Conservation (phyloP, 2,113 vertebrate species). For the Orycteropus afer region DNA sequence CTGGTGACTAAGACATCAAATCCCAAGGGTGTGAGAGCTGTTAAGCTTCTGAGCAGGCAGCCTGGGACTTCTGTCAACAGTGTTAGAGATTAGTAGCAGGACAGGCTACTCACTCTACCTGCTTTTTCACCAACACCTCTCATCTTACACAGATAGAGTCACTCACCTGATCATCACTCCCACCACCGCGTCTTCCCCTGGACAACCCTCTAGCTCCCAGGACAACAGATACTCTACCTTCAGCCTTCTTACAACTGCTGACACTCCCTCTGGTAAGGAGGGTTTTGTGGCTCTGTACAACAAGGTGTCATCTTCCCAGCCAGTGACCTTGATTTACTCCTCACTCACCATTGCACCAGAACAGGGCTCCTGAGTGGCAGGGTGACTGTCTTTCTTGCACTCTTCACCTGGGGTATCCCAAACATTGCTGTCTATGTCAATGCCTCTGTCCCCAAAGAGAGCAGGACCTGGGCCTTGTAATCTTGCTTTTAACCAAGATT, state of each 20-base stretch:
- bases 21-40: background rate
- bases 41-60: background rate
- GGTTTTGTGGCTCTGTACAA: background rate
- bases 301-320: no score
- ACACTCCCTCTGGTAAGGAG: background rate
- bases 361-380: background rate
- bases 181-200: background rate
- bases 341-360: background rate
- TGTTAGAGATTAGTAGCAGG: background rate
- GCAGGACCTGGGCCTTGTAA: background rate
- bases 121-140: background rate
- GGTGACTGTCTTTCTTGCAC: background rate
- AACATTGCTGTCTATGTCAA: background rate
- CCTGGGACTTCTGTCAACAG: background rate
- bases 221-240: background rate
- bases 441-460: background rate
- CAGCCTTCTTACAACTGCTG: background rate
- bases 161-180: no score
- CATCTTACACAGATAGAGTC: background rate
- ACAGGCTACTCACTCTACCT: background rate
- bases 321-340: background rate
- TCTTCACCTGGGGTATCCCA: background rate
- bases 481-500: background rate
- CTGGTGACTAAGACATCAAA: slow-evolving; percentile 10
- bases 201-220: background rate